Conservation (phyloP, 2,888 invertebrate genomes). For the Lepidocyrtoides sp. region DNA sequence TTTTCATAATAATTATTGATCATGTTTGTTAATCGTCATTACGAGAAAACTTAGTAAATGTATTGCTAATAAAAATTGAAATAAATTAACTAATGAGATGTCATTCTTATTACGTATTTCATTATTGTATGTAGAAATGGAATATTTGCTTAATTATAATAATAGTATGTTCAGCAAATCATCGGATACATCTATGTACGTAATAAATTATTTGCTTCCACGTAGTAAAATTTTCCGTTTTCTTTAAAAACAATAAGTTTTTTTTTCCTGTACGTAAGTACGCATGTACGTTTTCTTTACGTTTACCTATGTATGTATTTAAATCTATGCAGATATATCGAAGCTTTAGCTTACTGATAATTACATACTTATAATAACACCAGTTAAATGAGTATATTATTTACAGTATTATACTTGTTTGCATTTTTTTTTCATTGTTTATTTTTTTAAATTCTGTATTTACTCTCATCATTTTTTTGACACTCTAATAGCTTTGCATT, state of each 20-base stretch:
- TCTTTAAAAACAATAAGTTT: no score
- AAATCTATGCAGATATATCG: background rate
- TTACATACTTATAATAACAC: no score
- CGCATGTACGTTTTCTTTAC: background rate
- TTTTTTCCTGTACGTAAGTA: no score
- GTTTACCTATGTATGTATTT: background rate
- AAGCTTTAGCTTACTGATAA: background rate
- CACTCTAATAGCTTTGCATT: conserved; percentile 46
- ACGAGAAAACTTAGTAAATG: background rate
- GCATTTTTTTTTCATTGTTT: background rate
- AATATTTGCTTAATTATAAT: conserved; percentile 6
- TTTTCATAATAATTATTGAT: background rate
- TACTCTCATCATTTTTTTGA: background rate
- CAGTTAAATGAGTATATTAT: conserved; percentile 35
- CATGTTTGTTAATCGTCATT: background rate
- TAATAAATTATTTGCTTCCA: background rate
- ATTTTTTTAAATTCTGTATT: background rate
- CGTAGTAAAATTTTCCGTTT: background rate
- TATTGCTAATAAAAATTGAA: background rate
- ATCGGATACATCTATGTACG: background rate
- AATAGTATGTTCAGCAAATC: background rate
- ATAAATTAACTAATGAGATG: conserved; percentile 51
- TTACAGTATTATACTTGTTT: background rate
- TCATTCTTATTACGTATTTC: conserved; percentile 56
- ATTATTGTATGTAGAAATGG: background rate